Conservation (phyloP, 1,140 invertebrate species). For the Scaptomyza pallida region DNA sequence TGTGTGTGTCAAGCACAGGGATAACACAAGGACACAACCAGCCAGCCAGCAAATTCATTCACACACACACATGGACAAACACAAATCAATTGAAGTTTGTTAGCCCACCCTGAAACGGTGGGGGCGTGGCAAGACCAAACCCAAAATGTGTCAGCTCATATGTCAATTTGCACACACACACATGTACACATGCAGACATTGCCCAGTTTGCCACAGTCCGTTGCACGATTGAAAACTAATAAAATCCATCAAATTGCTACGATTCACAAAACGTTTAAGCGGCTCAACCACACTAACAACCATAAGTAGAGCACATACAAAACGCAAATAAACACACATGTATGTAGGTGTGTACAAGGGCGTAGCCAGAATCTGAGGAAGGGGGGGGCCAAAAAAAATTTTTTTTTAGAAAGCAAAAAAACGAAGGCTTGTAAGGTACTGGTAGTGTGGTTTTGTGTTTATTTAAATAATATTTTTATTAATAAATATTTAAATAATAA, state of each 20-base stretch:
- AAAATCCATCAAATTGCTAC: constrained; percentile 32
- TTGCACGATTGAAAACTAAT: constrained; percentile 30
- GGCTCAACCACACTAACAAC: constrained; percentile 7
- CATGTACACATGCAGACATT: too few relatives aligned
- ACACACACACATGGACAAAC: background rate
- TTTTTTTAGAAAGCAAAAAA: too few relatives aligned
- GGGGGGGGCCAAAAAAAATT: too few relatives aligned
- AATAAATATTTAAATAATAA: too few relatives aligned
- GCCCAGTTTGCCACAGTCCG: constrained; percentile 18
- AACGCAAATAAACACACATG: background rate
- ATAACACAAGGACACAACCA: constrained; percentile 37
- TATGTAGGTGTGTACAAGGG: background rate
- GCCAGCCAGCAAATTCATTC: constrained; percentile 45
- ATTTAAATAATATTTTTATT: too few relatives aligned
- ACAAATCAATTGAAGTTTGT: constrained; percentile 54
- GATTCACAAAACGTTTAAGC: constrained; percentile 29
- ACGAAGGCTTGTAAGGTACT: too few relatives aligned
- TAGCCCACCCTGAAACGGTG: background rate
- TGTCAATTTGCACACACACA: constrained; percentile 54
- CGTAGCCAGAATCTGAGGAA: too few relatives aligned
- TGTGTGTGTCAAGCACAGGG: constrained; percentile 18
- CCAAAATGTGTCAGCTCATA: constrained; percentile 58
- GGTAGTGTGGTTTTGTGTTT: too few relatives aligned
- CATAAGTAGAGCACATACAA: constrained; percentile 11
- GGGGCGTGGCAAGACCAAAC: constrained; percentile 1